phyloP scores from a whole-genome alignment of 2,797 vertebrate species.

The Peromyscus eremicus region DNA sequence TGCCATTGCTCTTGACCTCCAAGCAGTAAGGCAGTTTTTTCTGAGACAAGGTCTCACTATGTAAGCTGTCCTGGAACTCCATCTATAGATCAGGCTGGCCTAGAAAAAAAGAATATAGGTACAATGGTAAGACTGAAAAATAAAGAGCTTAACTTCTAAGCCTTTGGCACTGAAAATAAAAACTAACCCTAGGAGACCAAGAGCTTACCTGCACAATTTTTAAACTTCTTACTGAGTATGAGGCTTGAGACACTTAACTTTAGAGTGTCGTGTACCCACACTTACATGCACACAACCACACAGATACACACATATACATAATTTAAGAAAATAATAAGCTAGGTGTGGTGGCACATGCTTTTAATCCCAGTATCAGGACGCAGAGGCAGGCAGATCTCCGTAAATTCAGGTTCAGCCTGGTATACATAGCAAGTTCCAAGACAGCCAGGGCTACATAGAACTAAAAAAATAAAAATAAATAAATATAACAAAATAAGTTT shows the following conservation, averaged over 20 bases:
- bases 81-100: background rate
- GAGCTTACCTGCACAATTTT: background rate
- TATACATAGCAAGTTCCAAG: background rate
- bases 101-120: background rate
- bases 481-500: background rate
- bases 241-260: conserved; percentile 3
- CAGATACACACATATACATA: background rate
- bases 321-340: background rate
- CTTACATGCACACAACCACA: background rate
- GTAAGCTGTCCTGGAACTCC: background rate
- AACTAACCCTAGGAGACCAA: background rate
- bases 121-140: background rate
- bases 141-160: background rate
- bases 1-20: background rate
- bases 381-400: background rate
- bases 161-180: conserved; percentile 16
- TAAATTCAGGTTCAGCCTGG: background rate
- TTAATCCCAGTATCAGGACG: background rate
- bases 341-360: background rate
- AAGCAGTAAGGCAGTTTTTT: background rate
- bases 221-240: background rate
- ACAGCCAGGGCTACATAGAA: background rate
- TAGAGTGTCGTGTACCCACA: background rate
- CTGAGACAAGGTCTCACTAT: background rate
- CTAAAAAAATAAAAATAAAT: background rate